phyloP scores from a whole-genome alignment of 2,113 vertebrate genomes.

The Pelecanoides urinatrix region DNA sequence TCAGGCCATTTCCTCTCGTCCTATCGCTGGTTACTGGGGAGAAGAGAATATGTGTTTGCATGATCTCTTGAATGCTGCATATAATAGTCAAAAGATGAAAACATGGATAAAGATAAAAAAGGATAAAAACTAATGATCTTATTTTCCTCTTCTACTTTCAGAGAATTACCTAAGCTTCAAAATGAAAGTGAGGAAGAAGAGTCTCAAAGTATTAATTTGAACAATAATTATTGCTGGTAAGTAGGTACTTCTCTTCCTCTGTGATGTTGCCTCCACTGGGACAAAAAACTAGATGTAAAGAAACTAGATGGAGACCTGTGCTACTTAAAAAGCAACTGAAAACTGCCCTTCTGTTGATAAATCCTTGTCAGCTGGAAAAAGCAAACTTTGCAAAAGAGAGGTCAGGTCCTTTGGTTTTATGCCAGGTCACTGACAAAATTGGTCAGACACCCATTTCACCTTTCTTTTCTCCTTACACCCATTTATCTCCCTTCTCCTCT shows the following conservation, averaged over 20 bases:
- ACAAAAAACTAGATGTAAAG: not conserved
- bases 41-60: too few species aligned
- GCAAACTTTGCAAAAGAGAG: not conserved
- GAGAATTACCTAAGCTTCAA: not conserved
- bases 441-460: not conserved
- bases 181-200: conserved; percentile 43
- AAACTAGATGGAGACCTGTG: not conserved
- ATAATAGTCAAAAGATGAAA: not conserved
- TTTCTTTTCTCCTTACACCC: not conserved
- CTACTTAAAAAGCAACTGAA: not conserved
- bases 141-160: conserved; percentile 22
- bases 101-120: not conserved
- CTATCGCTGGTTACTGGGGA: too few species aligned
- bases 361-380: not conserved
- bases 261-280: not conserved
- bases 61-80: not conserved
- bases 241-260: not conserved
- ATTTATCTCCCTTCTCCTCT: not conserved
- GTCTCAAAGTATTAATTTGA: not conserved
- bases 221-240: not conserved
- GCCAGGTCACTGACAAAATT: not conserved
- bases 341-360: not conserved
- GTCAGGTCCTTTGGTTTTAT: not conserved
- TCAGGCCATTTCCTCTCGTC: too few species aligned
- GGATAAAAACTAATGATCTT: not conserved